A percentile compares a stretch with the other conserved stretches of the same genome.
phyloP scores from a whole-genome alignment of 1,140 invertebrate genomes.

The Habropoda laboriosa region DNA sequence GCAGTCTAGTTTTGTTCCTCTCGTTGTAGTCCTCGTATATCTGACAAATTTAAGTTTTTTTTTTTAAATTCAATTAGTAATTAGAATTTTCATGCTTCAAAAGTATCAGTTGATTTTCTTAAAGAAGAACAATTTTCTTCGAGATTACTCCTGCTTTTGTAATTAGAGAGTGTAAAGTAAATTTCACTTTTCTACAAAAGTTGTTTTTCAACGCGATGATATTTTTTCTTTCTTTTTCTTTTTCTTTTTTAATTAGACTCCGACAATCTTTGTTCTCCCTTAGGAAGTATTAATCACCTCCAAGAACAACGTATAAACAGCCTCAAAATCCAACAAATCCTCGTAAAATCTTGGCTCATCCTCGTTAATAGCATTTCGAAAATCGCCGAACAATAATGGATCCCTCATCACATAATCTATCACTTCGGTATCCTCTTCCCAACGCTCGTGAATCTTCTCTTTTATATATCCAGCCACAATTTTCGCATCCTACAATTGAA shows the following conservation, averaged over 20 bases:
- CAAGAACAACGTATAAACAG: constrained; percentile 91
- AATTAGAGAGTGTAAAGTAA: too few species aligned
- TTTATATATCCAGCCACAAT: constrained; percentile 81
- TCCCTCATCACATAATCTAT: constrained; percentile 88
- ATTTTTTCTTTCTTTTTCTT: too few species aligned
- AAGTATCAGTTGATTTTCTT: too few species aligned
- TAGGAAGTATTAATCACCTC: constrained; percentile 83
- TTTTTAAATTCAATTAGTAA: neutral
- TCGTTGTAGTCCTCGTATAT: constrained; percentile 94
- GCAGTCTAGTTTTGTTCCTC: constrained; percentile 84
- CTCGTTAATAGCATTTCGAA: constrained; percentile 90
- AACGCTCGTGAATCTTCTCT: constrained; percentile 79
- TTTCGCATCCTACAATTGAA: constrained; percentile 79
- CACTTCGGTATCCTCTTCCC: constrained; percentile 81
- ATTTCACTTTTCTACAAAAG: too few species aligned
- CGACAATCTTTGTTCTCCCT: neutral
- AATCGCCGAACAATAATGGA: constrained; percentile 94
- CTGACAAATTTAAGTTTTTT: constrained; percentile 75
- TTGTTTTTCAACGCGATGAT: too few species aligned
- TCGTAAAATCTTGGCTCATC: constrained; percentile 91
- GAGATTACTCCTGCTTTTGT: too few species aligned
- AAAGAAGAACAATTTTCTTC: too few species aligned
- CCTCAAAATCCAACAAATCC: constrained; percentile 94
- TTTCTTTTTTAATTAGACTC: too few species aligned
- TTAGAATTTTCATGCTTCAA: neutral